These are phyloP conservation scores for Stegana nigrithorax DNA, from an alignment of 2,888 invertebrate genomes.

Conservation along the genomic window DNA sequence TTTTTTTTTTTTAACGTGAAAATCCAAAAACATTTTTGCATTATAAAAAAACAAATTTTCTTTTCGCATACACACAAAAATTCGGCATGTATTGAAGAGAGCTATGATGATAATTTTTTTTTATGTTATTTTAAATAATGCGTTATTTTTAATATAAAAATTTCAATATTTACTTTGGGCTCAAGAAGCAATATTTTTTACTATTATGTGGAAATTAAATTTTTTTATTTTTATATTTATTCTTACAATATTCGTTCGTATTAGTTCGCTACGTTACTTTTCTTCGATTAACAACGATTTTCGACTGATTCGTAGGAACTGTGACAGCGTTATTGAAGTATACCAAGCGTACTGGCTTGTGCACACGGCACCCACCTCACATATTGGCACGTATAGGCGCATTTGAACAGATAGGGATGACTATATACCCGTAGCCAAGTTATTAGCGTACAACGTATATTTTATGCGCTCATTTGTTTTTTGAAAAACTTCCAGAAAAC, in stretches of 20 bases:
- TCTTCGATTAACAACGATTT: slow-evolving; percentile 62
- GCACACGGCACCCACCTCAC: slow-evolving; percentile 50
- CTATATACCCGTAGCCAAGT: slow-evolving; percentile 34
- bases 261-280: slow-evolving; percentile 53
- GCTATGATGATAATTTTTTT: no score
- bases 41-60: no score
- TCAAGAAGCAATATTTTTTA: no score
- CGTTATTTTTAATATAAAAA: no score
- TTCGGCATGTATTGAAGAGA: no score
- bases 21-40: no score
- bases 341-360: slow-evolving; percentile 27
- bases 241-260: slow-evolving; percentile 59
- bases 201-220: no score
- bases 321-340: slow-evolving; percentile 38
- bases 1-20: no score
- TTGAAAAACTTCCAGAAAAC: background rate
- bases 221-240: slow-evolving; percentile 24
- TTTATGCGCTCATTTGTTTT: slow-evolving; percentile 5
- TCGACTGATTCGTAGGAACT: slow-evolving; percentile 55
- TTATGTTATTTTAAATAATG: no score
- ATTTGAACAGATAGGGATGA: slow-evolving; percentile 43
- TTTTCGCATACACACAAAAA: no score
- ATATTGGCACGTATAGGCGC: slow-evolving; percentile 21
- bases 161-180: no score
- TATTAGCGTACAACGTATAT: background rate